phyloP scores from a whole-genome alignment of 2,113 vertebrate genomes.

The Sciurus niger region DNA sequence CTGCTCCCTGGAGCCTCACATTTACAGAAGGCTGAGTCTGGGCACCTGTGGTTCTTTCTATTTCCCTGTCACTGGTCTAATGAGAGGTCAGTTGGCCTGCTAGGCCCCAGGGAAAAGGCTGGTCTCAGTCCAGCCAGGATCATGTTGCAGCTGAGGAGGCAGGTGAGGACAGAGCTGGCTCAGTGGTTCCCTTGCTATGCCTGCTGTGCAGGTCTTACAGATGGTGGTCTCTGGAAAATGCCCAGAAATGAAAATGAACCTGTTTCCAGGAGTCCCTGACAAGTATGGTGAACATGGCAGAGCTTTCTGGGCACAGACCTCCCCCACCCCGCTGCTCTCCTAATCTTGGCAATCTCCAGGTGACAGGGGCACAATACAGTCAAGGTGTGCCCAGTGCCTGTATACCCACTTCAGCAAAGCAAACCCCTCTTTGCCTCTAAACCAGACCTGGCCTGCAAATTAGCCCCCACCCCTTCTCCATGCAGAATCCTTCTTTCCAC shows the following conservation, averaged over 20 bases:
- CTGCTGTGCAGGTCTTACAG: conserved; percentile 58
- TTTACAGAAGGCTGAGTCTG: not conserved
- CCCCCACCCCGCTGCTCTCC: rapidly evolving
- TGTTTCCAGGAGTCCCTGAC: conserved; percentile 68
- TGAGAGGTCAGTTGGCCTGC: not conserved
- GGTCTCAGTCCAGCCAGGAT: conserved; percentile 50
- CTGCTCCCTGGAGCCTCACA: not conserved
- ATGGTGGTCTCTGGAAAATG: conserved; percentile 77
- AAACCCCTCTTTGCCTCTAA: not conserved
- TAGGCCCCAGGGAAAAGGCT: not conserved
- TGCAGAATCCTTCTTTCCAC: not conserved
- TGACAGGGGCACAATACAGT: rapidly evolving
- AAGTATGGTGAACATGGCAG: conserved; percentile 8
- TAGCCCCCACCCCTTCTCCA: not conserved
- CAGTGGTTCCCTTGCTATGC: not conserved
- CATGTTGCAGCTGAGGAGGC: not conserved
- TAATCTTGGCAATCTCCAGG: not conserved
- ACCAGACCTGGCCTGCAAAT: rapidly evolving
- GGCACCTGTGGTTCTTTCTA: not conserved
- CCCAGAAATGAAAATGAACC: conserved; percentile 80
- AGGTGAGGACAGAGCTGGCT: not conserved
- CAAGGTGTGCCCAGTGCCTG: not conserved
- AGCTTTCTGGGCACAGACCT: conserved; percentile 73
- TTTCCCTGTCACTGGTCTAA: not conserved
- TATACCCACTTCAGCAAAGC: not conserved